Evolutionary conservation across 2,888 invertebrate species (phyloP).

Genomic region (Ichneumoninae sp.): DNA sequence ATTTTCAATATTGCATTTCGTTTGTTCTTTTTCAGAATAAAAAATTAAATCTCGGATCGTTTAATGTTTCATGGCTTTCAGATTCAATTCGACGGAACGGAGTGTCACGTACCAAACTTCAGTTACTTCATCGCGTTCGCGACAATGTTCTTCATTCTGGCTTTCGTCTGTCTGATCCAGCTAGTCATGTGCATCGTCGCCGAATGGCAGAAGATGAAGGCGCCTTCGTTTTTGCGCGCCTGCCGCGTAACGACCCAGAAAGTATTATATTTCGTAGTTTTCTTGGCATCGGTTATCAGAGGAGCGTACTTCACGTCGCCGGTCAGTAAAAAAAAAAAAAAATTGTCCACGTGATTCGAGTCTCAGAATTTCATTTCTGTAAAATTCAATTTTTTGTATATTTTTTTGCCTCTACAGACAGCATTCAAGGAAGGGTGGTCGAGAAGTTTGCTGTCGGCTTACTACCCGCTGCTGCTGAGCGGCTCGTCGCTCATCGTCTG

Average conservation of each 20-base stretch:
- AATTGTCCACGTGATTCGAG: not conserved
- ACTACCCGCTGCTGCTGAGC: slow-evolving; percentile 95
- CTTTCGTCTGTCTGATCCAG: slow-evolving; percentile 93
- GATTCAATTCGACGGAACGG: slow-evolving; percentile 91
- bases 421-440: slow-evolving; percentile 94
- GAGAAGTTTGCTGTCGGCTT: slow-evolving; percentile 93
- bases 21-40: not conserved
- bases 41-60: not conserved
- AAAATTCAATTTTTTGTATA: slow-evolving; percentile 52
- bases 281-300: slow-evolving; percentile 92
- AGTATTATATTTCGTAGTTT: slow-evolving; percentile 94
- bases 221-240: slow-evolving; percentile 92
- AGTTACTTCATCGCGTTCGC: slow-evolving; percentile 89
- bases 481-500: slow-evolving; percentile 96
- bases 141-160: slow-evolving; percentile 91
- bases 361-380: not conserved
- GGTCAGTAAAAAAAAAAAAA: slow-evolving; percentile 86
- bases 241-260: slow-evolving; percentile 96
- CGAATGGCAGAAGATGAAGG: slow-evolving; percentile 93
- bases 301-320: slow-evolving; percentile 96
- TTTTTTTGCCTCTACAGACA: slow-evolving; percentile 85
- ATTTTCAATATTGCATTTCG: too few species aligned
- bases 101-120: slow-evolving; percentile 93
- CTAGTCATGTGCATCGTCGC: slow-evolving; percentile 92
- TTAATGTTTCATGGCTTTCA: slow-evolving; percentile 73